Evolutionary conservation across 2,113 vertebrate species (phyloP).

Genomic region (rabbit (Oryctolagus cuniculus)): DNA sequence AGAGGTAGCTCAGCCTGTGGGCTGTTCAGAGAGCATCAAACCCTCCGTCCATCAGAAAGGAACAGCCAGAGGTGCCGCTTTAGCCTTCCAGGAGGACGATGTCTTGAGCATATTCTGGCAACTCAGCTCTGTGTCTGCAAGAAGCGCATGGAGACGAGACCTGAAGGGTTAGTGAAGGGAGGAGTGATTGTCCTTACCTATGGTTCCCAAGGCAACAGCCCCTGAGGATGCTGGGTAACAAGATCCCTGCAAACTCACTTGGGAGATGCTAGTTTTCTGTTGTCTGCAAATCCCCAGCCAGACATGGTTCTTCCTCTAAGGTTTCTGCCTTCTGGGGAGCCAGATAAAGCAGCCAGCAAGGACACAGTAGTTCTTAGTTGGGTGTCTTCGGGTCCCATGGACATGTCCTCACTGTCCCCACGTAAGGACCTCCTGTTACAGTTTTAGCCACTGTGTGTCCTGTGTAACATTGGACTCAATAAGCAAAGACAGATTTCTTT

Average conservation of each 20-base stretch:
- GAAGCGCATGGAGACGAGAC: background rate
- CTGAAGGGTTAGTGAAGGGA: slow-evolving; percentile 40
- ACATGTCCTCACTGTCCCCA: background rate
- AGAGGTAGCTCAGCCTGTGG: background rate
- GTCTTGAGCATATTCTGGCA: background rate
- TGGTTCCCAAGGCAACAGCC: slow-evolving; percentile 72
- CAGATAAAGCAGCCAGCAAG: background rate
- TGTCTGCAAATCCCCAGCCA: background rate
- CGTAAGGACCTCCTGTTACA: background rate
- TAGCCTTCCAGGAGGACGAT: background rate
- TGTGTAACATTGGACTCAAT: too few species aligned
- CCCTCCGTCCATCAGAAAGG: too few species aligned
- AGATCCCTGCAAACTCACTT: slow-evolving; percentile 66
- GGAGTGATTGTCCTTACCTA: slow-evolving; percentile 61
- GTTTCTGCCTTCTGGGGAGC: slow-evolving; percentile 19
- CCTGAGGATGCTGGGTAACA: slow-evolving; percentile 67
- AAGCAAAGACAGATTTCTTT: background rate
- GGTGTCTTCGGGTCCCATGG: background rate
- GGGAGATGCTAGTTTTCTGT: slow-evolving; percentile 55
- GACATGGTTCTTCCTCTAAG: background rate
- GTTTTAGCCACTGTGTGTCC: background rate
- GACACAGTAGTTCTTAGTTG: background rate
- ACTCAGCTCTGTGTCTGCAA: background rate
- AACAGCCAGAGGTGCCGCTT: background rate
- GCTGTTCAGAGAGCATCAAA: background rate